Percentiles rank a stretch among this genome's conserved stretches.
These are phyloP conservation scores for Lobophora halterata DNA, from an alignment of 2,888 invertebrate genomes.

Conservation along the genomic window DNA sequence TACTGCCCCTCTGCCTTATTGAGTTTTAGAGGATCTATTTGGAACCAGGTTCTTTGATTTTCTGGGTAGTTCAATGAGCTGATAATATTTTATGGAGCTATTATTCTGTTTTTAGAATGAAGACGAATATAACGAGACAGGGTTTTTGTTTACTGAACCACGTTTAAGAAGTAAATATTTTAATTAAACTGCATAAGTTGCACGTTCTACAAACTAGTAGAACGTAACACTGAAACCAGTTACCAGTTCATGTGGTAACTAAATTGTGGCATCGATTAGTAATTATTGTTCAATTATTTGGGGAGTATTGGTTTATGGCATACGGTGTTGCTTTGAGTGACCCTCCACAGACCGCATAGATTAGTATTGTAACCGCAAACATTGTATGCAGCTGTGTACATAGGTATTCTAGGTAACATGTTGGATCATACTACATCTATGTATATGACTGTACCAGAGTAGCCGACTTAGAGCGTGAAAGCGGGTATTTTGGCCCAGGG, in stretches of 20 bases:
- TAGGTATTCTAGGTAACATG: slow-evolving; percentile 31
- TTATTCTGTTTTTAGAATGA: no score
- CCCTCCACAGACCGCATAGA: slow-evolving; percentile 30
- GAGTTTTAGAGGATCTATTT: slow-evolving; percentile 44
- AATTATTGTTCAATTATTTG: slow-evolving; percentile 16
- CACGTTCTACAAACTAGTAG: background rate
- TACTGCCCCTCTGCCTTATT: slow-evolving; percentile 53
- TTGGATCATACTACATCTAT: slow-evolving; percentile 20
- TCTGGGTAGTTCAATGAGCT: no score
- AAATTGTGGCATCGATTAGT: slow-evolving; percentile 1
- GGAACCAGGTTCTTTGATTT: slow-evolving; percentile 29
- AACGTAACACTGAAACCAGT: slow-evolving; percentile 1
- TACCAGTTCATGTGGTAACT: background rate
- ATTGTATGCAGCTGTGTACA: slow-evolving; percentile 46
- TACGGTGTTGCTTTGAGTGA: slow-evolving; percentile 9
- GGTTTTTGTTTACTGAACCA: no score
- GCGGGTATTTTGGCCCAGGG: slow-evolving; percentile 76
- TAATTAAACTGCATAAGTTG: no score
- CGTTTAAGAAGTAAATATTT: no score
- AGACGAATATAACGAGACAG: no score
- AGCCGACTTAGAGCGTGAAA: slow-evolving; percentile 57
- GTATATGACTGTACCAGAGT: slow-evolving; percentile 28
- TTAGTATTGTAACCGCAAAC: slow-evolving; percentile 53
- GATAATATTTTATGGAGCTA: no score
- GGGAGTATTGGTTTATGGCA: slow-evolving; percentile 10